Percentiles rank a stretch among this genome's conserved stretches.
Conservation (phyloP, 2,113 vertebrate genomes). For the Eupsittula cactorum region DNA sequence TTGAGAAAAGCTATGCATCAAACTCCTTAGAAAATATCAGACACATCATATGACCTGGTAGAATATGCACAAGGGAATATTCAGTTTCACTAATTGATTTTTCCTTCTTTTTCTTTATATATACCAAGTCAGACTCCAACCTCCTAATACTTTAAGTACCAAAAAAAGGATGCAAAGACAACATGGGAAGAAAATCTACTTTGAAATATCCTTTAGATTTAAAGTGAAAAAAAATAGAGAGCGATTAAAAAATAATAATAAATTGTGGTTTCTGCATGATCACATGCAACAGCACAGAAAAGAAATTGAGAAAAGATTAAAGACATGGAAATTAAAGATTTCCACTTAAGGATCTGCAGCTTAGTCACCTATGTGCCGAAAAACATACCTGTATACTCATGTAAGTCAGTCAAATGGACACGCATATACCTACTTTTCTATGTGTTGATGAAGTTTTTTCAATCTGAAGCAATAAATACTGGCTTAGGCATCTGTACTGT, state of each 20-base stretch:
- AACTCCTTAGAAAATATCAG: neutral
- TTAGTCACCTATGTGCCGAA: neutral
- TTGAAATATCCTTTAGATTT: neutral
- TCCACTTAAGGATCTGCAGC: neutral
- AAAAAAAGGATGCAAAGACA: neutral
- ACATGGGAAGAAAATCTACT: neutral
- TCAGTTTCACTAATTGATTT: neutral
- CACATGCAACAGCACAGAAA: rapidly evolving
- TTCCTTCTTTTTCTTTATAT: neutral
- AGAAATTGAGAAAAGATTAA: neutral
- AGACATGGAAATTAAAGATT: neutral
- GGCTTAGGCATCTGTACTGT: neutral
- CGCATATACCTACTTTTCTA: neutral
- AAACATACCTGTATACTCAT: neutral
- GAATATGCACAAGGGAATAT: neutral
- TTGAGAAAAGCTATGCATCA: neutral
- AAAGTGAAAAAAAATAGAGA: neutral
- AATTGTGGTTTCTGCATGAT: neutral
- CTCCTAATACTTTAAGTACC: neutral
- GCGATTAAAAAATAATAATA: neutral
- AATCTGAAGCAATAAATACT: neutral
- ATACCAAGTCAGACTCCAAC: neutral
- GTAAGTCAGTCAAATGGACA: neutral
- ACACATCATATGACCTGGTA: neutral
- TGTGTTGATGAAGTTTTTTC: neutral